Evolutionary conservation across 2,797 vertebrate genomes (phyloP).

Genomic region (Enteromius paludinosus): DNA sequence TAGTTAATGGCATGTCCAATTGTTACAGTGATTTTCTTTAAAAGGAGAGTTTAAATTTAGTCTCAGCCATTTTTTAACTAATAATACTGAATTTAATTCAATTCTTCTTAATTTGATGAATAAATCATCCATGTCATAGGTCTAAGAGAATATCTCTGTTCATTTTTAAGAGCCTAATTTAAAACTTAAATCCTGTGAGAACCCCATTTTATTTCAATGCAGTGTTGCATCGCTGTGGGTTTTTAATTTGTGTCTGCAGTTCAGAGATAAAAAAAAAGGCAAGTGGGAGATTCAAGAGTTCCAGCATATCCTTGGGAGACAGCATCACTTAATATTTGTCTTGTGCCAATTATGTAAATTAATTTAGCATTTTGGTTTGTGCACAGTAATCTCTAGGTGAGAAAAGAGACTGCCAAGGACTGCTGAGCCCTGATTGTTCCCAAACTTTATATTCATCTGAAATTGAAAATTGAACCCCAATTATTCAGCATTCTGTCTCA

Average conservation of each 20-base stretch:
- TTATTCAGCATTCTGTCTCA: not conserved
- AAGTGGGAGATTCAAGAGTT: conserved; percentile 34
- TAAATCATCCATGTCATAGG: conserved; percentile 6
- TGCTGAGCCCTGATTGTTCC: not conserved
- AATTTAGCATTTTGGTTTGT: not conserved
- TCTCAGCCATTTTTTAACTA: conserved; percentile 1
- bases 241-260: conserved; percentile 46
- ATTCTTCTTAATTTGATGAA: conserved; percentile 34
- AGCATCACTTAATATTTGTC: conserved; percentile 47
- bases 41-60: not conserved
- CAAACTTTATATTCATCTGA: not conserved
- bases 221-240: conserved; percentile 38
- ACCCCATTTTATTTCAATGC: conserved; percentile 28
- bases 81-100: not conserved
- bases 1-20: not conserved
- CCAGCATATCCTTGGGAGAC: conserved; percentile 44
- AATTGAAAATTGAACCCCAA: not conserved
- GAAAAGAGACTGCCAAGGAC: not conserved
- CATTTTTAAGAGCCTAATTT: conserved; percentile 24
- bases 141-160: conserved; percentile 5
- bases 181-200: conserved; percentile 35
- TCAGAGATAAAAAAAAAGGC: conserved; percentile 47
- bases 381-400: not conserved
- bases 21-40: not conserved
- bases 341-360: conserved; percentile 42